Conservation (phyloP, 1,140 invertebrate species). For the Hyphantria cunea region DNA sequence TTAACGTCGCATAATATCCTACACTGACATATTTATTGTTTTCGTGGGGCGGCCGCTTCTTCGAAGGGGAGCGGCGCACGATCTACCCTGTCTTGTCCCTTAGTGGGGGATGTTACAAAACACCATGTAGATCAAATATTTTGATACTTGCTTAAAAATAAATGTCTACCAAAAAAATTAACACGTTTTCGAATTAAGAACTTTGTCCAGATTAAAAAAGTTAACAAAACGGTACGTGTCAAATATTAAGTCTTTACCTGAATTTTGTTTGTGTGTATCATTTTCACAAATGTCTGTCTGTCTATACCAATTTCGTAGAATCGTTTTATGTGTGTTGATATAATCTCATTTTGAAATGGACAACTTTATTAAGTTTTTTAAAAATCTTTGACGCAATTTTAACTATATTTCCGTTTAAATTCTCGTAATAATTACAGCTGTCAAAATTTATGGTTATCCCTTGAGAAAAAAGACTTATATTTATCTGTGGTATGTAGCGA, state of each 20-base stretch:
- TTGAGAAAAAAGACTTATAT: not conserved
- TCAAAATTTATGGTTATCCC: not conserved
- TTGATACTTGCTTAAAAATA: slow-evolving; percentile 23
- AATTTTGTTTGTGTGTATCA: slow-evolving; percentile 15
- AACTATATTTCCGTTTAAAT: not conserved
- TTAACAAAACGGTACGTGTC: not conserved
- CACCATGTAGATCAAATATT: slow-evolving; percentile 28
- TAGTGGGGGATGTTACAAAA: slow-evolving; percentile 24
- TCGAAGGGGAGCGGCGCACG: slow-evolving; percentile 49
- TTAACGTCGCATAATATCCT: slow-evolving; percentile 74
- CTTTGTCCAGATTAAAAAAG: not conserved
- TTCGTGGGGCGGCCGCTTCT: slow-evolving; percentile 53
- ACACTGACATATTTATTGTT: slow-evolving; percentile 80
- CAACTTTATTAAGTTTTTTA: slow-evolving; percentile 3
- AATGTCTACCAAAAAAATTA: slow-evolving; percentile 23
- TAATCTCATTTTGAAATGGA: slow-evolving; percentile 2
- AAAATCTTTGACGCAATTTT: not conserved
- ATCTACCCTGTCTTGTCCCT: slow-evolving; percentile 15
- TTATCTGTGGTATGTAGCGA: not conserved
- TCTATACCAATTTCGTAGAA: slow-evolving; percentile 14
- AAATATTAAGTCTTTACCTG: slow-evolving; percentile 4
- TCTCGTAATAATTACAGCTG: not conserved
- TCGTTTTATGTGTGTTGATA: slow-evolving; percentile 14
- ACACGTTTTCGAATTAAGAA: slow-evolving; percentile 12
- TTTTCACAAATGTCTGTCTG: slow-evolving; percentile 9